Evolutionary conservation across 30 jellyfish, hydroid and myxozoan genomes (phyloP).

Genomic region (Mastigias papua): DNA sequence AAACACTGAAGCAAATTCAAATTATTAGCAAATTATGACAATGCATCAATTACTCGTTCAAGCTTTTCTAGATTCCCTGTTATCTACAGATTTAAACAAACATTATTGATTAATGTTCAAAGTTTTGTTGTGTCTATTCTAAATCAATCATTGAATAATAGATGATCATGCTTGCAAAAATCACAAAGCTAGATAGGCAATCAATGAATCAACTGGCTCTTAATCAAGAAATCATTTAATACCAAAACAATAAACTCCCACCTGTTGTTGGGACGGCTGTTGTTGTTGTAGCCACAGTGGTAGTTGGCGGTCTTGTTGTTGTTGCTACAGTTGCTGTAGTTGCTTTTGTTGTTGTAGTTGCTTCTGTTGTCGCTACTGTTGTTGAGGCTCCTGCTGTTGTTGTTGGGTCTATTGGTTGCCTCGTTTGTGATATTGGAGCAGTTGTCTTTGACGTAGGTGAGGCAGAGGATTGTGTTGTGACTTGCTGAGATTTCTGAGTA

Average conservation of each 20-base stretch:
- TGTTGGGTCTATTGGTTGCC: neutral
- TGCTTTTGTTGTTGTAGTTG: slow-evolving; percentile 38
- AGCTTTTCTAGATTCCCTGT: too few relatives aligned
- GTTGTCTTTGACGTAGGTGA: slow-evolving; percentile 28
- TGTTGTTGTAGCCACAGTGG: slow-evolving; percentile 5
- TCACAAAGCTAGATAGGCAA: too few relatives aligned
- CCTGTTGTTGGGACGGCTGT: slow-evolving; percentile 42
- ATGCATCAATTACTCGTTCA: too few relatives aligned
- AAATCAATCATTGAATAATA: too few relatives aligned
- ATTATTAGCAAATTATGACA: too few relatives aligned
- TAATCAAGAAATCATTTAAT: neutral
- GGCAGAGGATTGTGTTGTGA: neutral
- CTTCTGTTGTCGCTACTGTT: slow-evolving; percentile 16
- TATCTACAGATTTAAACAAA: too few relatives aligned
- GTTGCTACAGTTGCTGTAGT: slow-evolving; percentile 30
- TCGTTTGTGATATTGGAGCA: slow-evolving; percentile 17
- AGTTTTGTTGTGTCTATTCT: too few relatives aligned
- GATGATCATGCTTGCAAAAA: too few relatives aligned
- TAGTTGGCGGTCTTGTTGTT: slow-evolving; percentile 23
- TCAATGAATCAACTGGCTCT: neutral
- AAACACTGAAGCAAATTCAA: too few relatives aligned
- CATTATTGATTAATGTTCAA: too few relatives aligned
- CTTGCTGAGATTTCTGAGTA: neutral
- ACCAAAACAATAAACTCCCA: neutral
- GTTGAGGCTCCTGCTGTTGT: neutral